Evolutionary conservation across 2,888 invertebrate genomes (phyloP).

Genomic region (Xestia rhomboidea): DNA sequence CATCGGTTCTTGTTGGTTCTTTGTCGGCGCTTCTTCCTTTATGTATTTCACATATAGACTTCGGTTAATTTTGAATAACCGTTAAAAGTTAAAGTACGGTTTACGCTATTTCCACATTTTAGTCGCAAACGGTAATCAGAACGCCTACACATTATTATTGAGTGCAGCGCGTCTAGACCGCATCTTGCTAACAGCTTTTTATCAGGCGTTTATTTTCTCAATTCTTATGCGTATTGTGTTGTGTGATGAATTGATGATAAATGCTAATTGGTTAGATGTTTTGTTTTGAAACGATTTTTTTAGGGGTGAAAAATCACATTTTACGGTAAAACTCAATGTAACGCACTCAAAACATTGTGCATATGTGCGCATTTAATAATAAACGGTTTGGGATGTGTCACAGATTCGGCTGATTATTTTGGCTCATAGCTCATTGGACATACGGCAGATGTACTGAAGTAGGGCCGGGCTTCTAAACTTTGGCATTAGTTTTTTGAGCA

Average conservation of each 20-base stretch:
- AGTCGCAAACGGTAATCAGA: background rate
- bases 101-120: background rate
- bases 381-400: no score
- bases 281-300: no score
- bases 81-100: background rate
- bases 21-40: no score
- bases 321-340: no score
- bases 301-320: no score
- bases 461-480: background rate
- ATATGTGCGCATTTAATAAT: no score
- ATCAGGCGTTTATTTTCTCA: slow-evolving; percentile 30
- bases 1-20: no score
- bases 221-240: background rate
- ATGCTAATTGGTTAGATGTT: background rate
- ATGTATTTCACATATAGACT: background rate
- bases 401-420: no score
- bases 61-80: background rate
- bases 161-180: background rate
- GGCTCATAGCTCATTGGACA: no score
- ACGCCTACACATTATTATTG: slow-evolving; percentile 14
- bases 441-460: background rate
- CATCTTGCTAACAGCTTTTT: background rate
- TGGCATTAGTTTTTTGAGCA: background rate
- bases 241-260: background rate
- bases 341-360: no score